Conservation (phyloP, 2,888 invertebrate genomes). For the Corbicula japonica region DNA sequence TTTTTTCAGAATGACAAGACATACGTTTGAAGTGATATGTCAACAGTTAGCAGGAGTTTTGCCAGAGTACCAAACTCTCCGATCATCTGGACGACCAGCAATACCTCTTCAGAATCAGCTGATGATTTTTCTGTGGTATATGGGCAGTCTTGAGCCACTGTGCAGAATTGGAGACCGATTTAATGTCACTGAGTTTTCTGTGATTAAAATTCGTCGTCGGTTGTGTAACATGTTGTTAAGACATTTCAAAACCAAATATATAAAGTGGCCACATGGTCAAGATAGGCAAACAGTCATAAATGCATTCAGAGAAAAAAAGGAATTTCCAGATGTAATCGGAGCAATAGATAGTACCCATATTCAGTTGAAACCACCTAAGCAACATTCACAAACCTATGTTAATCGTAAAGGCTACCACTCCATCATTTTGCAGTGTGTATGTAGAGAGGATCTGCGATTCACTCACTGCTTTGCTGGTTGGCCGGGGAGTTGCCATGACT, state of each 20-base stretch:
- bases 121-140: background rate
- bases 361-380: background rate
- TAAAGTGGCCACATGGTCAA: slow-evolving; percentile 1
- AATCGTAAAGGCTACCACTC: slow-evolving; percentile 9
- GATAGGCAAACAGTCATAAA: background rate
- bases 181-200: slow-evolving; percentile 7
- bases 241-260: slow-evolving; percentile 14
- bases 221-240: slow-evolving; percentile 10
- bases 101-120: background rate
- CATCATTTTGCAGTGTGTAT: slow-evolving; percentile 7
- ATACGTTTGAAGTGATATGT: background rate
- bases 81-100: background rate
- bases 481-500: slow-evolving; percentile 22
- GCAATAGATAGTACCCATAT: slow-evolving; percentile 13
- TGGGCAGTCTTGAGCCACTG: background rate
- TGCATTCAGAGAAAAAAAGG: background rate
- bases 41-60: background rate
- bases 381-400: slow-evolving; percentile 6
- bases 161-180: background rate
- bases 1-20: background rate
- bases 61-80: background rate
- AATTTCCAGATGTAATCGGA: slow-evolving; percentile 3
- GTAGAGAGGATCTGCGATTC: background rate
- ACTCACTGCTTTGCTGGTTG: slow-evolving; percentile 13
- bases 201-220: slow-evolving; percentile 2